Evolutionary conservation across 2,797 vertebrate genomes (phyloP), one percentile per base, ranked within the genome.

Genomic region (Sebastes taczanowskii): DNA sequence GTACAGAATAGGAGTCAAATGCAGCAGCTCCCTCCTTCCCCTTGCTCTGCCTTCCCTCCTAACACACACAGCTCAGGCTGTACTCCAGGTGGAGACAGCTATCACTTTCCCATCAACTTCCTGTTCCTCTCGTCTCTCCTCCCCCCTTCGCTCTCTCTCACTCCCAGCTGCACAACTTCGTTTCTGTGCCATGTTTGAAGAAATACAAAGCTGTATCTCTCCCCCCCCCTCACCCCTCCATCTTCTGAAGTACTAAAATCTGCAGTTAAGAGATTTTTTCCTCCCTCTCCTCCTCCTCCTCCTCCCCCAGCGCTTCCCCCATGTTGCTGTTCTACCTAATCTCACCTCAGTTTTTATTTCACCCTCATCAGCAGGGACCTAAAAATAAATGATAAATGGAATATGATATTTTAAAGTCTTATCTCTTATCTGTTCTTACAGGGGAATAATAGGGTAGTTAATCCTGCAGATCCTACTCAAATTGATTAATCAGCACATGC

Each of bases 341-440:
- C 93, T 95, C 92, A 93, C 93, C 94, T 94, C 94, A 95, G 95
- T 96, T 96, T 96, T 96, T 95, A 96, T 96, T 96, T 95, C 94
- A 88, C 91, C 93, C 88, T 95, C 94, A 95, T 96, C 95, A 95
- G 95, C 92, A 93, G 92, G 92, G 93, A 95, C 93, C 96, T 96
- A 96, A 96, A 96, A 96, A 96, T 96, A 96, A 95, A 95, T 96
- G 96, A 96, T 96, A 86, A 96, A 96, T 96, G 95, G 94, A 96
- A 95, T 94, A 95, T 94, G 95, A 96, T 96, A 96, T 96, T 96
- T 96, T 96, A 96, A 96, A 96, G 94, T 88, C 95, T 94, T 96
- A 95, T 95, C 94, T 94, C 95, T 94, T 95, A 96, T 95, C 95
- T 96, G 94, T 92, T 95, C 95, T 93, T 96, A 94, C 93, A 93